Base-by-base conservation (phyloP, 2,113 vertebrate genomes). In the Triplophysa rosa region DNA sequence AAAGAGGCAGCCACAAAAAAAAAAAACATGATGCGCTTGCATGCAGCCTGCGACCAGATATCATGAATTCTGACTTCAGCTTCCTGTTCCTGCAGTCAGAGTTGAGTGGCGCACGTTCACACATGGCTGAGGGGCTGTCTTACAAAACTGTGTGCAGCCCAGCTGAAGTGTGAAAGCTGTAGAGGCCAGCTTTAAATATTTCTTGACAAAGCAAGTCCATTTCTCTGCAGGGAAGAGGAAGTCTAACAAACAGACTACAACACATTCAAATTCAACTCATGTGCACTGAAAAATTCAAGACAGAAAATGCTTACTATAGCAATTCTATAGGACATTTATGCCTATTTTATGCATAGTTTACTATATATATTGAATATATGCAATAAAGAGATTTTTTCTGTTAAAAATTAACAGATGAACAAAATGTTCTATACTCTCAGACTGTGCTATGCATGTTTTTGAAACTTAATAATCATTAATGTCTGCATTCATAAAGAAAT, bases 141-240 rank as follows among this genome's bases (percentile, higher is more conserved):
- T 13, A 23, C 29, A 37, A 16, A 72, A 42, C 52, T 72, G 19
- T 56, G 45, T 47, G 59, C 72, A 71, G 61, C 23, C 26, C 37
- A 66, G 67, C 63, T 61, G 1, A 80, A 73, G 79, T 84, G 78
- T 80, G 79, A 84, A 84, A 67, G 13, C 47, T 1, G 12, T 47
- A 64, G 24, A 68, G 24, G 71, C n/a, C 66, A 59, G 2, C 23
- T 68, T 33, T 4, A n/a, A 47, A 42, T 13, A 29, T 42, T 56
- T 82, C 29, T 79, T 19, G 21, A 66, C 29, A 68, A 45, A 23
- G 19, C 64, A 8, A 49, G 10, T 54, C 45, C 42, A 71, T 49
- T 77, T 84, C 61, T 62, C 61, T 19, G 37, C 59, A 14, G 14
- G 2, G 19, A 9, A 59, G 8, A 19, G 23, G 21, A 79, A 56